Percentiles rank a stretch among this genome's conserved stretches.
Conservation (phyloP, 2,113 vertebrate genomes). For the Brachyhypopomus gauderio region DNA sequence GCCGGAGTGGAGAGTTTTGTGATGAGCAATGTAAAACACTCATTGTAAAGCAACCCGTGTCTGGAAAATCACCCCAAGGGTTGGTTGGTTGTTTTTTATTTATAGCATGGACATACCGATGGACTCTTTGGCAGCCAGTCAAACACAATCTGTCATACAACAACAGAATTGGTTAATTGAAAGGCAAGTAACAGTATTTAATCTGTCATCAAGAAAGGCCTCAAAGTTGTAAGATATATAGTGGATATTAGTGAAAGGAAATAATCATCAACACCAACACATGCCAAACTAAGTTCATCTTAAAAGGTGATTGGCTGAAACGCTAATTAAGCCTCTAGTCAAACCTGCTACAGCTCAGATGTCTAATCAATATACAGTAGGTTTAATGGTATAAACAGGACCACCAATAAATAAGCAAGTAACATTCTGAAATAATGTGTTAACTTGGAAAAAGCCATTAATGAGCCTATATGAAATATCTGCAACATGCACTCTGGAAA, state of each 20-base stretch:
- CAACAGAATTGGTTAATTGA: constrained; percentile 13
- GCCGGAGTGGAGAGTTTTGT: neutral
- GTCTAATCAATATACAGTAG: neutral
- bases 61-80: neutral
- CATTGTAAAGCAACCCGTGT: neutral
- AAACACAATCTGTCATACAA: constrained; percentile 17
- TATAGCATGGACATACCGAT: constrained; percentile 15
- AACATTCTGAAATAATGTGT: constrained; percentile 3
- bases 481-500: neutral
- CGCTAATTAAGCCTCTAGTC: constrained; percentile 1
- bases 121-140: constrained; percentile 25
- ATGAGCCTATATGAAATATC: neutral
- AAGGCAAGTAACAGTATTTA: constrained; percentile 14
- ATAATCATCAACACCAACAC: constrained; percentile 20
- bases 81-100: neutral
- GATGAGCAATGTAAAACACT: no score
- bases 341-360: constrained; percentile 21
- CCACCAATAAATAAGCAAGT: constrained; percentile 35
- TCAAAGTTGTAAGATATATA: constrained; percentile 10
- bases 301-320: neutral
- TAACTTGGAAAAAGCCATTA: neutral
- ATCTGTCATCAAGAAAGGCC: constrained; percentile 14
- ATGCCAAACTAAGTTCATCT: constrained; percentile 1
- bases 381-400: constrained; percentile 14
- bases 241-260: neutral